These are phyloP conservation scores for Sebastes glaucus DNA, from an alignment of 2,797 vertebrate species.

Conservation along the genomic window DNA sequence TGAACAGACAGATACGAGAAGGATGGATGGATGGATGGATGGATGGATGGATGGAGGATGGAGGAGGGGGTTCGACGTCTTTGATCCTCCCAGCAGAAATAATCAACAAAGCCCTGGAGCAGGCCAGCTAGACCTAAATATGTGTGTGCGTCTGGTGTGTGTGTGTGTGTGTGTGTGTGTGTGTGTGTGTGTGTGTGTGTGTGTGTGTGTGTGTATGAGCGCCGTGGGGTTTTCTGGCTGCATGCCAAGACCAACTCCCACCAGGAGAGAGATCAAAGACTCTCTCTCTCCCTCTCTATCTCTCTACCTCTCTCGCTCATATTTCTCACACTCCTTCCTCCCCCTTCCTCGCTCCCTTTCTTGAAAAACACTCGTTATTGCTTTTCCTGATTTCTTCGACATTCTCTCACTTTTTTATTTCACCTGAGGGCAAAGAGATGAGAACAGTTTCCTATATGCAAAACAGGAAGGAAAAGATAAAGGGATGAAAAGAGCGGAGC, in stretches of 20 bases:
- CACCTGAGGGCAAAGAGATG: constrained; percentile 25
- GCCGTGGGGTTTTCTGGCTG: constrained; percentile 68
- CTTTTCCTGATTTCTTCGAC: constrained; percentile 36
- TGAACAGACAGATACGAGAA: constrained; percentile 48
- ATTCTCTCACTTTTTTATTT: constrained; percentile 19
- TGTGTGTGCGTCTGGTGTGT: constrained; percentile 38
- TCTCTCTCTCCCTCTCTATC: constrained; percentile 31
- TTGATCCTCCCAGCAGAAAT: constrained; percentile 86
- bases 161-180: constrained; percentile 22
- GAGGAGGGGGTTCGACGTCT: constrained; percentile 52
- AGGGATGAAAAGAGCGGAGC: background rate
- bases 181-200: background rate
- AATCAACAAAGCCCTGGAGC: constrained; percentile 84
- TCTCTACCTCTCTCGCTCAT: constrained; percentile 41
- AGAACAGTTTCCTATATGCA: constrained; percentile 45
- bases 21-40: constrained; percentile 46
- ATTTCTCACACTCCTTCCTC: constrained; percentile 49
- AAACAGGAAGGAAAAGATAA: constrained; percentile 8
- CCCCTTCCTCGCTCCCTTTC: background rate
- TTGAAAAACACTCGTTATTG: constrained; percentile 41
- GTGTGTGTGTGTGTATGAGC: too few species aligned
- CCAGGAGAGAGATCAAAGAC: constrained; percentile 83
- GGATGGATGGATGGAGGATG: constrained; percentile 3
- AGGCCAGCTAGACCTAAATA: constrained; percentile 51
- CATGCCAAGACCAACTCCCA: constrained; percentile 76